Evolutionary conservation across 2,888 invertebrate species (phyloP).

Genomic region (Scaptomyza polygonia): DNA sequence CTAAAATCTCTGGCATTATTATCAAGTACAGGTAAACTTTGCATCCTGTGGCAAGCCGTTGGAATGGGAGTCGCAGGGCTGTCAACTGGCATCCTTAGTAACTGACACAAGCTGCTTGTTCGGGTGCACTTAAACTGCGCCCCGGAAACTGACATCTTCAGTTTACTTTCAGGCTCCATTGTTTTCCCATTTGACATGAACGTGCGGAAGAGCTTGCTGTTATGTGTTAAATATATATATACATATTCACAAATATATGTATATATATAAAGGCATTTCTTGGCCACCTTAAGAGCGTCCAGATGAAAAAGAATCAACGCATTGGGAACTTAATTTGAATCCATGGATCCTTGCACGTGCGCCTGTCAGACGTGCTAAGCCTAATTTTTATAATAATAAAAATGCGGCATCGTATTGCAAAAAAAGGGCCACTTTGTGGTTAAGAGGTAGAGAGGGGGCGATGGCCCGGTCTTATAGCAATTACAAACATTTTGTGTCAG

Average conservation of each 20-base stretch:
- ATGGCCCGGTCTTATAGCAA: slow-evolving; percentile 53
- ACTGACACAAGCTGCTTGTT: slow-evolving; percentile 60
- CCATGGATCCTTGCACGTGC: slow-evolving; percentile 60
- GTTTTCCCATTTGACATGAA: slow-evolving; percentile 71
- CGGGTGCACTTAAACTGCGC: slow-evolving; percentile 45
- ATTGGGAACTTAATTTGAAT: slow-evolving; percentile 47
- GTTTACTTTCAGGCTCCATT: slow-evolving; percentile 42
- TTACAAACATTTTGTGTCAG: slow-evolving; percentile 80
- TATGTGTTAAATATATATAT: slow-evolving; percentile 51
- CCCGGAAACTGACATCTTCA: slow-evolving; percentile 59
- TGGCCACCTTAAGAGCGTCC: background rate
- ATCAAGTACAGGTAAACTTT: slow-evolving; percentile 26
- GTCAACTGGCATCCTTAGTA: slow-evolving; percentile 38
- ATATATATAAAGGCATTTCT: slow-evolving; percentile 31
- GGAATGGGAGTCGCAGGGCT: background rate
- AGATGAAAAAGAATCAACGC: slow-evolving; percentile 8
- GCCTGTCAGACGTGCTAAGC: slow-evolving; percentile 67
- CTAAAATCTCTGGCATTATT: slow-evolving; percentile 40
- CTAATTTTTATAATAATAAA: slow-evolving; percentile 80
- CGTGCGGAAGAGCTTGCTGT: slow-evolving; percentile 77
- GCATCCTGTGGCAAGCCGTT: background rate
- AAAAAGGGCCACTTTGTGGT: slow-evolving; percentile 56
- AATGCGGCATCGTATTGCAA: slow-evolving; percentile 61
- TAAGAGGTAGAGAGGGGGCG: slow-evolving; percentile 16
- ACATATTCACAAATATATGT: no score